Evolutionary conservation across 2,113 vertebrate species (phyloP), one percentile per base, ranked within the genome.

Genomic region (Piaya cayana): DNA sequence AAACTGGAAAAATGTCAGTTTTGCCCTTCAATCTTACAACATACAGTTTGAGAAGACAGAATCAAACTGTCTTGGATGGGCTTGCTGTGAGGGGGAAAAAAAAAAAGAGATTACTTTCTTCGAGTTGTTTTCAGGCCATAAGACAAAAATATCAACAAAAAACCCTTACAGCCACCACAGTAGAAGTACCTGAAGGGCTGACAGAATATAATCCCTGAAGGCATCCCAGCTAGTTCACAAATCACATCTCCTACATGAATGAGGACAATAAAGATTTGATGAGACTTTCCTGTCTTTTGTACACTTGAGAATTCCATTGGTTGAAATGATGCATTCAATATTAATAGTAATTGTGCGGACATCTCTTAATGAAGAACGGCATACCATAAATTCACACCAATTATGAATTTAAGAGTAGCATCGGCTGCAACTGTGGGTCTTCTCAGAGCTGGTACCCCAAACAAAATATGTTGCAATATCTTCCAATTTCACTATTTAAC

Each of bases 191-290:
- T 82, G n/a, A 43, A 70, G 34, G 58, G 59, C 21, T 92, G 65
- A 79, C 82, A 81, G 52, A 74, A n/a, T 42, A 81, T 62, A 47
- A 92, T 22, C 70, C 75, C 52, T 70, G 72, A 72, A 92, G 90
- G 42, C n/a, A 92, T 27, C 27, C 29, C 76, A 94, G 65, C 50
- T 84, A 74, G 64, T 74, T 93, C 64, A 91, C 78, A 88, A 88
- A 95, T 81, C 27, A 20, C 12, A 67, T 47, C 27, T 72, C 71
- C 53, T 96, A 88, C 94, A 91, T 22, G 17, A 88, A 83, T 94
- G 91, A 89, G 55, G 89, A 52, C 64, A 92, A 85, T 36, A 88
- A 86, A 86, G 65, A 75, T 75, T 91, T 59, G 75, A 6, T 26
- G 60, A 91, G 53, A 89, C 32, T 63, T 89, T 65, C 53, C n/a